Base-by-base conservation (phyloP, 1,140 invertebrate genomes). In the Plutomurus gul region DNA sequence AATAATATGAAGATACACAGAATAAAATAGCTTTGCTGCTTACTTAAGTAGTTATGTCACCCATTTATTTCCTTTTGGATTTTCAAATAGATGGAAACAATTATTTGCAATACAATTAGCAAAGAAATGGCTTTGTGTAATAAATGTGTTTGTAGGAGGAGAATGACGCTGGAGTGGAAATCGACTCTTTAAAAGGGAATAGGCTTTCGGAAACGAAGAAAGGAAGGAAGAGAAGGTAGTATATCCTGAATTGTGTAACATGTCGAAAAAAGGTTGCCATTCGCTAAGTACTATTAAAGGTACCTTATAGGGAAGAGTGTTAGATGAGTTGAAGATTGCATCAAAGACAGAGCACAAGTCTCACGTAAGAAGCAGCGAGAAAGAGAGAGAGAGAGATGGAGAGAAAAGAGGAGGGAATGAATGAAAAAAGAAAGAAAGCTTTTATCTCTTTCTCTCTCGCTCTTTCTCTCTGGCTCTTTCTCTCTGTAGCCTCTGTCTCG, bases 361-460 rank as follows among this genome's bases (percentile, higher is more conserved):
- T 43, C 39, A 43, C 56, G 36, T 65, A 11, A 33, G 56, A 65
- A 65, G 36, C 27, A 33, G 18, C 30, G 51, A 49, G 20, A 49
- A 20, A 20, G 20, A n/a, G 46, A 49, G 46, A 20, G 27, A n/a
- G 16, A 27, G 22, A 27, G n/a, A n/a, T n/a, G 36, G 56, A 33
- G 18, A 65, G 51, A 49, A 49, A 49, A 20, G 46, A 49, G 18
- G 46, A 49, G 46, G 46, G 27, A n/a, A 27, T 22, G 22, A 27
- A 56, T 56, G 51, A 27, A 27, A 56, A 33, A 65, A 65, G 56
- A 30, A 65, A 65, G 56, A 65, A 65, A 65, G 56, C 56, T 65
- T 65, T 65, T 65, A 65, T 65, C 56, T 65, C 36, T 65, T 65
- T 65, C 56, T 30, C n/a, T 36, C 56, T 65, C 30, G 56, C 27